phyloP scores from a whole-genome alignment of 2,888 invertebrate species.

The Cephus runcator region DNA sequence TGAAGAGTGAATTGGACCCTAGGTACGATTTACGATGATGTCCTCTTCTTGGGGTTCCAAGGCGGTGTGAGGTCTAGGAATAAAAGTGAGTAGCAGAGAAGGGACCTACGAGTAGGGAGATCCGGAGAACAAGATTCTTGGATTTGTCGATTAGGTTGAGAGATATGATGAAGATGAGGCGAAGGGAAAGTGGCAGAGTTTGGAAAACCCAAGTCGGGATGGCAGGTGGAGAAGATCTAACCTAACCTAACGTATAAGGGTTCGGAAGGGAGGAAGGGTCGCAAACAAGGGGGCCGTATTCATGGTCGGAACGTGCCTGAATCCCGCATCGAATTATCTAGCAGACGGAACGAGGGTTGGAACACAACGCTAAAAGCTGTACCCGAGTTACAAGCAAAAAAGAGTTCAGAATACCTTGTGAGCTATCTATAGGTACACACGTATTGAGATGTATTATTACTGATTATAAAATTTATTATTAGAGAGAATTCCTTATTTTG shows the following conservation, averaged over 20 bases:
- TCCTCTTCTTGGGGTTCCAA: neutral
- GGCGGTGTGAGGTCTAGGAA: neutral
- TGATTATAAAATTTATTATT: neutral
- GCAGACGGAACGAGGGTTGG: neutral
- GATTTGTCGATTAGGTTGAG: neutral
- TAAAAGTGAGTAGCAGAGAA: neutral
- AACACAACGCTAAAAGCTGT: neutral
- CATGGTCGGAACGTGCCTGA: neutral
- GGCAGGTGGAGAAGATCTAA: neutral
- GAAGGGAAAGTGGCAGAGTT: neutral
- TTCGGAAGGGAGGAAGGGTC: neutral
- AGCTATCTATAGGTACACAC: neutral
- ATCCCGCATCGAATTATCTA: neutral
- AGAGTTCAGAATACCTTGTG: neutral
- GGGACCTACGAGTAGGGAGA: neutral
- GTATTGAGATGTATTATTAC: neutral
- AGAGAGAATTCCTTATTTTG: neutral
- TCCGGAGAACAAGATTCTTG: neutral
- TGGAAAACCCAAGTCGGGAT: neutral
- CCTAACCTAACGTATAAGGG: neutral
- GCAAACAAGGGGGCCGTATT: neutral
- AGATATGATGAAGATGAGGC: neutral
- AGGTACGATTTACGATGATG: neutral
- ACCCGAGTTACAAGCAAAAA: neutral
- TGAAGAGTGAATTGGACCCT: neutral